A percentile compares a stretch with the other conserved stretches of the same genome.
phyloP scores from a whole-genome alignment of 2,797 vertebrate species.

The Nasua narica region DNA sequence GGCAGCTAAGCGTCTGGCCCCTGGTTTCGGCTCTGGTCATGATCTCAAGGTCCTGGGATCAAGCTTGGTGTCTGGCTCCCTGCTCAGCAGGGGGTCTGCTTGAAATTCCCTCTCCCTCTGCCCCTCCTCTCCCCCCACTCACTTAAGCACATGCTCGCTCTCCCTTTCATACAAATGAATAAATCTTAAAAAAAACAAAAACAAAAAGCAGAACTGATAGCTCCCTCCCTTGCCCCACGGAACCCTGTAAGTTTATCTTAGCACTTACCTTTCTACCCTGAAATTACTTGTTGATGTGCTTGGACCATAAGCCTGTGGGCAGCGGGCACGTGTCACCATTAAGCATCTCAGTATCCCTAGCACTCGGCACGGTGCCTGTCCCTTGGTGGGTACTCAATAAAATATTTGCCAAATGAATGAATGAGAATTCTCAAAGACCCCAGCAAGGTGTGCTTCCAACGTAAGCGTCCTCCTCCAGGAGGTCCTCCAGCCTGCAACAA shows the following conservation, averaged over 20 bases:
- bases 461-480: background rate
- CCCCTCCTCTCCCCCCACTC: no score
- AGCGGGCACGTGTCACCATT: background rate
- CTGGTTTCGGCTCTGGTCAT: background rate
- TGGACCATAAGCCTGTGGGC: accelerated
- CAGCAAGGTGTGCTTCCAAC: background rate
- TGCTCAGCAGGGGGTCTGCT: background rate
- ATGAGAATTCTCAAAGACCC: background rate
- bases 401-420: background rate
- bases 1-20: background rate
- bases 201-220: background rate
- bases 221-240: background rate
- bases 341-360: no score
- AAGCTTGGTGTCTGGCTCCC: background rate
- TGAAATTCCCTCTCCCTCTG: background rate
- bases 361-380: background rate
- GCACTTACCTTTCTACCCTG: background rate
- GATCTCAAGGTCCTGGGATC: no score
- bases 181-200: background rate
- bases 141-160: no score
- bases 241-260: background rate
- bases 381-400: background rate
- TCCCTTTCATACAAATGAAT: background rate
- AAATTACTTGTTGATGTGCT: no score
- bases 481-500: accelerated